Evolutionary conservation across 2,797 vertebrate species (phyloP), one percentile per base, ranked within the genome.

Genomic region (Podargus strigoides): DNA sequence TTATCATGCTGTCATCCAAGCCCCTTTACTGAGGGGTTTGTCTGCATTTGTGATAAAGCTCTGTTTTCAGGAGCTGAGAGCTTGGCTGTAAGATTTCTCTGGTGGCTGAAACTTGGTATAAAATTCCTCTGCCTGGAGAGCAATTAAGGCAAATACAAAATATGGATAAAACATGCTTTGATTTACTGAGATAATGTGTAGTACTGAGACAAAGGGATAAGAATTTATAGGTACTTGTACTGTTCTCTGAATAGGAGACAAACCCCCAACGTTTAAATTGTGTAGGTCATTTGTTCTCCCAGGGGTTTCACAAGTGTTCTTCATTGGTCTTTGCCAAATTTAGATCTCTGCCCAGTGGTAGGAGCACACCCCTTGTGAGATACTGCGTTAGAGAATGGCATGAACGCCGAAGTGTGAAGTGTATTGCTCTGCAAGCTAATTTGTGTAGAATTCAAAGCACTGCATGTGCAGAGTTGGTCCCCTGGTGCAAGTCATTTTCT

Each of bases 1-100:
- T 96, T 96, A 96, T 83, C 85, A 53, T 93, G 56, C 84, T 96
- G 94, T 96, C 95, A 96, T 94, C 84, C 86, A 82, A 2, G 42
- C 76, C 83, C 75, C 84, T 95, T 49, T 78, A 21, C 85, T 89
- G 39, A 22, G 47, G 73, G 34, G 26, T 88, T 92, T 87, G 87
- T 75, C 92, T 90, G 86, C 72, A 44, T 89, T 85, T 60, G 62
- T 91, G 81, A 95, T 81, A 89, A 94, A 87, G 66, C 88, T 64
- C 69, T 89, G 67, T 56, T 95, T 95, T 80, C 30, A 34, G 66
- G 76, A 93, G 75, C 85, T 88, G 84, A 55, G 74, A 55, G 84
- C 78, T 90, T 79, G 84, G 52, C 87, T 92, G 20, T 55, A 42
- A 92, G 77, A 90, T 79, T 81, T 82, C 90, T 95, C 83, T 95